phyloP scores from a whole-genome alignment of 2,113 vertebrate species.

The Polyodon spathula region DNA sequence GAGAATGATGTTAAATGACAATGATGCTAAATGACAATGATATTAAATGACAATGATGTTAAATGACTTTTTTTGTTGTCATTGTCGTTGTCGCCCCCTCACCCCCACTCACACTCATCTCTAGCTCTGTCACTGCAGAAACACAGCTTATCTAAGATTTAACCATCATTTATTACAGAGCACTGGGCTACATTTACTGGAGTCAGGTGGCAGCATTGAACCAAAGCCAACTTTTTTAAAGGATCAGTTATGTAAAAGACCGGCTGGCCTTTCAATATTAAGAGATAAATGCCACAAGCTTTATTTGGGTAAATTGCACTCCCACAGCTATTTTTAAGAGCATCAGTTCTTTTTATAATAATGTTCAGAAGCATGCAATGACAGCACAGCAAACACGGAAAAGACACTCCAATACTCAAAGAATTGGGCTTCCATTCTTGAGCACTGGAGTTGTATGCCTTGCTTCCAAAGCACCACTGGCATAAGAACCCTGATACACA shows the following conservation, averaged over 20 bases:
- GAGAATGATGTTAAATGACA: neutral
- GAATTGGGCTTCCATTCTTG: too few species aligned
- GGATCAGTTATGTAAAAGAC: constrained; percentile 41
- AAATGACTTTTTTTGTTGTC: constrained; percentile 39
- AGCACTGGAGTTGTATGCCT: too few species aligned
- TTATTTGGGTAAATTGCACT: constrained; percentile 2
- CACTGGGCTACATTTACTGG: constrained; percentile 33
- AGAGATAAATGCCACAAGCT: neutral
- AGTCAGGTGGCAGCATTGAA: neutral
- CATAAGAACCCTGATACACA: too few species aligned
- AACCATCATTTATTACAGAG: constrained; percentile 49
- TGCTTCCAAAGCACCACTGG: too few species aligned
- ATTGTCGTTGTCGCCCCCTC: constrained; percentile 10
- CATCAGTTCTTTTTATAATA: constrained; percentile 5
- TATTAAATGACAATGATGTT: too few species aligned
- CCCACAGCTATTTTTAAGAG: neutral
- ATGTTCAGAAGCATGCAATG: neutral
- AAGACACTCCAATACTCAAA: neutral
- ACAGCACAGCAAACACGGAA: neutral
- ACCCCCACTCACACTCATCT: constrained; percentile 36
- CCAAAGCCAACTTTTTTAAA: constrained; percentile 20
- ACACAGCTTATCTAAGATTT: constrained; percentile 69
- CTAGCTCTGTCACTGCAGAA: constrained; percentile 39
- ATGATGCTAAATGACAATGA: neutral
- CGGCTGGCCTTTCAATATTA: constrained; percentile 1